These are phyloP conservation scores for Andrena haemorrhoa DNA, from an alignment of 2,888 invertebrate species.

Conservation along the genomic window DNA sequence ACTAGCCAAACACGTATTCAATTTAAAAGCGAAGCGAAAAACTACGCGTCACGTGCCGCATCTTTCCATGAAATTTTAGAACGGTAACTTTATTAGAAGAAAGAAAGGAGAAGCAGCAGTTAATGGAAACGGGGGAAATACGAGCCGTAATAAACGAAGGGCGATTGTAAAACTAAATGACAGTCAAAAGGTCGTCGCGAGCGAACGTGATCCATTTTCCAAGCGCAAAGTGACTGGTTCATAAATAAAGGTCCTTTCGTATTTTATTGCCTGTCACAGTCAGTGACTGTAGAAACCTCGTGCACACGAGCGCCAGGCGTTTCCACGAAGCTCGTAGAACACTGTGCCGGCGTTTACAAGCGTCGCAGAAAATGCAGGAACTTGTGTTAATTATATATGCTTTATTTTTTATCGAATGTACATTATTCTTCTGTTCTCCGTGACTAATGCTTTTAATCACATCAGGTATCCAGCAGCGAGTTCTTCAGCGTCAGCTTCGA, in stretches of 20 bases:
- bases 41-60: neutral
- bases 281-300: neutral
- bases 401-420: too few species aligned
- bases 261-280: slow-evolving; percentile 40
- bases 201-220: slow-evolving; percentile 43
- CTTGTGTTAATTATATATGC: too few species aligned
- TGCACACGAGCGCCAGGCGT: neutral
- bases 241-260: slow-evolving; percentile 38
- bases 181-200: slow-evolving; percentile 16
- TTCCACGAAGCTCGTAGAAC: neutral
- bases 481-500: slow-evolving; percentile 91
- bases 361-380: too few species aligned
- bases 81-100: neutral
- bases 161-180: slow-evolving; percentile 44
- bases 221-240: slow-evolving; percentile 15
- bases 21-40: neutral
- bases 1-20: neutral
- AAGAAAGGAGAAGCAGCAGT: neutral
- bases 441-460: neutral
- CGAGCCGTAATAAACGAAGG: slow-evolving; percentile 38
- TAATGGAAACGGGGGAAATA: slow-evolving; percentile 29
- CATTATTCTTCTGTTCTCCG: neutral
- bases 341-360: too few species aligned
- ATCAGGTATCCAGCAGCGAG: slow-evolving; percentile 90
- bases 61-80: neutral